These are phyloP conservation scores for Nicator chloris DNA, from an alignment of 2,113 vertebrate genomes.

Conservation along the genomic window DNA sequence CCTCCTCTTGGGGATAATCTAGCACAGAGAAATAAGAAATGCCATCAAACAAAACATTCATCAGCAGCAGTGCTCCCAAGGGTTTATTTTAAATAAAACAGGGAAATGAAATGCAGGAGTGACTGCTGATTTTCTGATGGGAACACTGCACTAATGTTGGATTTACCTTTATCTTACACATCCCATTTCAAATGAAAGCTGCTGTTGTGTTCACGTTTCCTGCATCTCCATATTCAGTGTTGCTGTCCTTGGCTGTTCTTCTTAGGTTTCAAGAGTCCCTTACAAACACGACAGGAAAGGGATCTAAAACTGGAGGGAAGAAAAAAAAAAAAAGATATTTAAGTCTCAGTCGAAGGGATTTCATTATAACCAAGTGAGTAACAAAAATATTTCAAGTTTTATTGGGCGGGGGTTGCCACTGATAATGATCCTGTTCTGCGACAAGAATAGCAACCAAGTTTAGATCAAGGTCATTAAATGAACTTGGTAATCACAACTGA, in stretches of 20 bases:
- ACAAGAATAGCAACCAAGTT: neutral
- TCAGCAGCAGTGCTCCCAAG: neutral
- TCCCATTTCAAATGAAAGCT: neutral
- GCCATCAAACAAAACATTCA: neutral
- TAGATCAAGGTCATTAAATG: neutral
- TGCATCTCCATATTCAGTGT: neutral
- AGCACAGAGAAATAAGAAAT: neutral
- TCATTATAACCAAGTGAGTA: slow-evolving; percentile 51
- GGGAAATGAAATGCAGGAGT: neutral
- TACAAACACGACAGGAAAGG: slow-evolving; percentile 37
- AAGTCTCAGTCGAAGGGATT: slow-evolving; percentile 73
- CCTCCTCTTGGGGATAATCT: neutral
- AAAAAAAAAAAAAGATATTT: slow-evolving; percentile 70
- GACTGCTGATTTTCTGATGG: neutral
- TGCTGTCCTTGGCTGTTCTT: neutral
- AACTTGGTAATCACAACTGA: neutral
- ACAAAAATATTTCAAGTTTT: neutral
- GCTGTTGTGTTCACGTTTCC: neutral
- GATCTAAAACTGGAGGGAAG: neutral
- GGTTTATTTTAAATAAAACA: neutral
- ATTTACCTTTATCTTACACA: neutral
- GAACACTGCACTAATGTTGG: neutral
- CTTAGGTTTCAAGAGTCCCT: slow-evolving; percentile 39
- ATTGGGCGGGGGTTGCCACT: neutral
- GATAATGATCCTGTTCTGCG: neutral